These are phyloP conservation scores for Drosophila nigrodunni DNA, from an alignment of 1,140 invertebrate genomes.

Conservation along the genomic window DNA sequence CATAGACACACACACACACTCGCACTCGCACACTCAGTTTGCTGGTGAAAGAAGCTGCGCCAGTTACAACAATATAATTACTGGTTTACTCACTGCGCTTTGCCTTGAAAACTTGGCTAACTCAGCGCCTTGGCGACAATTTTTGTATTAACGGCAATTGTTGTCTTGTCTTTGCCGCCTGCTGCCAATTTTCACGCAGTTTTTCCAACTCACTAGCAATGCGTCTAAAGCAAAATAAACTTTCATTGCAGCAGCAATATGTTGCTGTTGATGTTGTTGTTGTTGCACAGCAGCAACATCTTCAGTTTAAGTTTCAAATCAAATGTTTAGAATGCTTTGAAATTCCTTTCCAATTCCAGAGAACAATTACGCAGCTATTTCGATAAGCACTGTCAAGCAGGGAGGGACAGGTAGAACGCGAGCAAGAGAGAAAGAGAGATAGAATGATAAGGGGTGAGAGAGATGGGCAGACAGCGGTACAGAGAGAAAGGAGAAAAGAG, in stretches of 20 bases:
- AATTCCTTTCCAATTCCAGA: slow-evolving; percentile 16
- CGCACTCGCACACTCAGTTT: slow-evolving; percentile 25
- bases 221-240: slow-evolving; percentile 44
- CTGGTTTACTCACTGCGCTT: slow-evolving; percentile 56
- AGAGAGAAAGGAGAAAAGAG: neutral
- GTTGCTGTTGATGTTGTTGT: neutral
- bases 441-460: no score
- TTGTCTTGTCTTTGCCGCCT: slow-evolving; percentile 74
- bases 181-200: slow-evolving; percentile 79
- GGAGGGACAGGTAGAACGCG: no score
- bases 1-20: slow-evolving; percentile 39
- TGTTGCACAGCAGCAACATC: slow-evolving; percentile 10
- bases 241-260: slow-evolving; percentile 55
- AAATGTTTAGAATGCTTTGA: slow-evolving; percentile 38
- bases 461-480: no score
- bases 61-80: slow-evolving; percentile 73
- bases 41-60: slow-evolving; percentile 79
- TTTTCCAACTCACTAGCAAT: slow-evolving; percentile 44
- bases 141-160: slow-evolving; percentile 80
- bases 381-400: neutral
- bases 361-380: slow-evolving; percentile 51
- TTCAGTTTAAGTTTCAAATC: slow-evolving; percentile 9
- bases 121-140: slow-evolving; percentile 72
- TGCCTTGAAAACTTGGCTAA: slow-evolving; percentile 13
- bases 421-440: no score